These are phyloP conservation scores for Limonius californicus DNA, from an alignment of 1,140 invertebrate species.

Conservation along the genomic window DNA sequence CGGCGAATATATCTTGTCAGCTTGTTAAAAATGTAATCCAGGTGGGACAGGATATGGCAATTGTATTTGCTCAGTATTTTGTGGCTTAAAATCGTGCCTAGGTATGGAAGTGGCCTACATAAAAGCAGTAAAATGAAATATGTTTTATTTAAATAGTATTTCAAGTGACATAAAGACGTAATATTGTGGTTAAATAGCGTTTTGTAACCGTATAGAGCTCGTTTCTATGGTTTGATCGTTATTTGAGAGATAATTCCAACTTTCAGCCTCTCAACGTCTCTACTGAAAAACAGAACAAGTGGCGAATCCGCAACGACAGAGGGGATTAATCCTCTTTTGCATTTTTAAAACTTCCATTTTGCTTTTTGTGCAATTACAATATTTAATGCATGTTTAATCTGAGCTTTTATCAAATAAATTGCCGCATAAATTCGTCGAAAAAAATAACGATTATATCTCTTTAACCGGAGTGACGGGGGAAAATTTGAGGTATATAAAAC, in stretches of 20 bases:
- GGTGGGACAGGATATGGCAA: too few species aligned
- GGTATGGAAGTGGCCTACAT: too few species aligned
- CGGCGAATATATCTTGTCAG: too few species aligned
- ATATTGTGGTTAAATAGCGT: too few species aligned
- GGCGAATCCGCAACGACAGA: neutral
- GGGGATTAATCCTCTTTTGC: conserved; percentile 3
- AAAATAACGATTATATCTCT: neutral
- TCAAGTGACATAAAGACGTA: too few species aligned
- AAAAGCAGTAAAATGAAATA: too few species aligned
- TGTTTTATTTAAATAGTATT: too few species aligned
- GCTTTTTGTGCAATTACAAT: conserved; percentile 13
- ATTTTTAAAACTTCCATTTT: conserved; percentile 13
- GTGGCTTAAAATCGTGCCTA: too few species aligned
- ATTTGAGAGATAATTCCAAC: neutral
- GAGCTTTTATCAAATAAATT: conserved; percentile 9
- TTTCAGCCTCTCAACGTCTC: neutral
- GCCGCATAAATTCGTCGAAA: neutral
- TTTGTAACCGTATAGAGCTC: too few species aligned
- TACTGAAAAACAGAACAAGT: neutral
- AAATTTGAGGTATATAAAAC: neutral
- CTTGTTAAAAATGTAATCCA: too few species aligned
- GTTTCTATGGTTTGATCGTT: neutral
- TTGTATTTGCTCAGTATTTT: too few species aligned
- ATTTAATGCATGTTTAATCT: conserved; percentile 11
- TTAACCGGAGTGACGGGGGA: neutral